Base-by-base conservation (phyloP, 2,797 vertebrate genomes). In the Vireo griseus region DNA sequence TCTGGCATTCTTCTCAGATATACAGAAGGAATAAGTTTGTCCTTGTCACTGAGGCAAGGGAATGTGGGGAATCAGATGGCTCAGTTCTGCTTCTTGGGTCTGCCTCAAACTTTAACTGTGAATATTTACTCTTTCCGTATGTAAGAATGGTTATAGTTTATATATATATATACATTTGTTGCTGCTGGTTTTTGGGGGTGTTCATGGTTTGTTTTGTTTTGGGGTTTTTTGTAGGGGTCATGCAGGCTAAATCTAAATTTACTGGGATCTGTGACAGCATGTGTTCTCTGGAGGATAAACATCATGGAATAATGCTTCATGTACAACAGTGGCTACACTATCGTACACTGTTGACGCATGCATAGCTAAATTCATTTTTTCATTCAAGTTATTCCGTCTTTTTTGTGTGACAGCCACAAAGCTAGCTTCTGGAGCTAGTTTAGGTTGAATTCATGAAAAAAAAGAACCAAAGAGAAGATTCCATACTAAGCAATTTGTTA, bases 171-270 rank as follows among this genome's bases (percentile, higher is more conserved):
- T 19, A 42, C 40, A 42, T 42, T 26, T 37, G 21, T n/a, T 57
- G 13, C 11, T 57, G 13, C 11, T 24, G 0, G 4, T 48, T 33
- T 74, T 21, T 8, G 21, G 1, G 2, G 6, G 1, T 26, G 21
- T 58, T 84, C 0, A 0, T n/a, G 39, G 22, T 25, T 42, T 45
- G 1, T 4, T 35, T 39, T n/a, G 31, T 26, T 74, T 74, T 2
- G 5, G 5, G 3, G 2, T 31, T 57, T 48, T 54, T 24, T 22
- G 37, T 55, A 17, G 9, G 16, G 8, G 3, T 35, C 40, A 31
- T 58, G 9, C 5, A 50, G 10, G 6, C 21, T 78, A 50, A 84
- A 57, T 74, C 5, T 45, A 59, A 54, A 62, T 62, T 87, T 69
- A 2, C 61, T 83, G 33, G 11, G 18, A 59, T 19, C 26, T 67